phyloP scores from a whole-genome alignment of 2,888 invertebrate species.

The Cephus rjabovi region DNA sequence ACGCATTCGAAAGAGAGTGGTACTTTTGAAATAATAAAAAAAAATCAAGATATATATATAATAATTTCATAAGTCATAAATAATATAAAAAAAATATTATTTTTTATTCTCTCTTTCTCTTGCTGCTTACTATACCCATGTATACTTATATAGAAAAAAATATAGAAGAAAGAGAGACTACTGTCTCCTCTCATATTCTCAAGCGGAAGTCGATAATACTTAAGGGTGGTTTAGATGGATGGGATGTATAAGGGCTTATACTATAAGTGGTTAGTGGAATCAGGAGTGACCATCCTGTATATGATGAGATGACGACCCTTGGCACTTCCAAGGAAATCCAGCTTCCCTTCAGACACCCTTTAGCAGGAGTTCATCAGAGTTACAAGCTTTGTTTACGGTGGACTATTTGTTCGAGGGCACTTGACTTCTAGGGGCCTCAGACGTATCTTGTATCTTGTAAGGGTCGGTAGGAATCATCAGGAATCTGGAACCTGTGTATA shows the following conservation, averaged over 20 bases:
- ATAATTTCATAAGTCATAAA: background rate
- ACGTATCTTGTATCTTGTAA: background rate
- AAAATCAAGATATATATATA: background rate
- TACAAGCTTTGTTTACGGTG: slow-evolving; percentile 40
- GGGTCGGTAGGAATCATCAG: background rate
- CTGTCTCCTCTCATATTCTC: background rate
- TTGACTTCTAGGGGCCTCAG: background rate
- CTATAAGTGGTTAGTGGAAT: background rate
- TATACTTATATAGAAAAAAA: background rate
- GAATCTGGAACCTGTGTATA: background rate
- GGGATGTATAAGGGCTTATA: background rate
- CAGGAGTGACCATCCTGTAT: background rate
- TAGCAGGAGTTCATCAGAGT: background rate
- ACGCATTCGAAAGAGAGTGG: background rate
- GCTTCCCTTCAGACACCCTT: background rate
- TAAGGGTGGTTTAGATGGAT: background rate
- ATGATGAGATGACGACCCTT: background rate
- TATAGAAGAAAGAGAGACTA: background rate
- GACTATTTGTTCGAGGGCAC: slow-evolving; percentile 37
- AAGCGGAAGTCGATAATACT: background rate
- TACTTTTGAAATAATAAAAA: background rate
- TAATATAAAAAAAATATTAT: background rate
- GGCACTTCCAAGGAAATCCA: slow-evolving; percentile 2
- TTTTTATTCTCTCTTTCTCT: background rate
- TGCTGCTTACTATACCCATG: background rate